phyloP scores from a whole-genome alignment of 2,888 invertebrate species.

The Tachina fera region DNA sequence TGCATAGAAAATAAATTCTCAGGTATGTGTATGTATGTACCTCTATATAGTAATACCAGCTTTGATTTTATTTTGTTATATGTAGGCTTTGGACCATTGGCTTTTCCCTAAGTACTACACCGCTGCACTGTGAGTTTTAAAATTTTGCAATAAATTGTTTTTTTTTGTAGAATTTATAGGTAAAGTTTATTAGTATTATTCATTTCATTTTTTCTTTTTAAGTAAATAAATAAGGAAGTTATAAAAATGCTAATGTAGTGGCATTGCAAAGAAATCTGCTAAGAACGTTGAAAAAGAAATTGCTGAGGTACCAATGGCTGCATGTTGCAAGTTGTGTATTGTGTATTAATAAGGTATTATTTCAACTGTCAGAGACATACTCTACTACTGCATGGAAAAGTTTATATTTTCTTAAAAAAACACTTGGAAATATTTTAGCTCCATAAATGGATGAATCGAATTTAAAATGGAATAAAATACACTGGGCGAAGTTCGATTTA shows the following conservation, averaged over 20 bases:
- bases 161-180: conserved; percentile 6
- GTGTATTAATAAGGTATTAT: conserved; percentile 20
- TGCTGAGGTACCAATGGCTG: neutral
- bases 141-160: conserved; percentile 28
- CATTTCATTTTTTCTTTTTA: neutral
- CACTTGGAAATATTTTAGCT: neutral
- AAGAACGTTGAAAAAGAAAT: neutral
- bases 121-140: neutral
- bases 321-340: conserved; percentile 16
- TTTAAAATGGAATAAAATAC: no score
- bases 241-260: conserved; percentile 36
- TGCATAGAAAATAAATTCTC: conserved; percentile 5
- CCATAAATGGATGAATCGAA: neutral
- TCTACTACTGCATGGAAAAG: conserved; percentile 2
- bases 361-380: conserved; percentile 29
- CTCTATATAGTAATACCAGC: neutral
- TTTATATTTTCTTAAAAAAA: neutral
- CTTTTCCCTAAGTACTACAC: neutral
- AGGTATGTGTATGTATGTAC: neutral
- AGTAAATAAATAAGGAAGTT: conserved; percentile 19
- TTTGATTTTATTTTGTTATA: neutral
- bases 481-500: no score
- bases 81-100: conserved; percentile 31
- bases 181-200: conserved; percentile 1
- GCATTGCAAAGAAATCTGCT: neutral